Evolutionary conservation across 1,140 invertebrate species (phyloP).

Genomic region (Triops longicaudatus): DNA sequence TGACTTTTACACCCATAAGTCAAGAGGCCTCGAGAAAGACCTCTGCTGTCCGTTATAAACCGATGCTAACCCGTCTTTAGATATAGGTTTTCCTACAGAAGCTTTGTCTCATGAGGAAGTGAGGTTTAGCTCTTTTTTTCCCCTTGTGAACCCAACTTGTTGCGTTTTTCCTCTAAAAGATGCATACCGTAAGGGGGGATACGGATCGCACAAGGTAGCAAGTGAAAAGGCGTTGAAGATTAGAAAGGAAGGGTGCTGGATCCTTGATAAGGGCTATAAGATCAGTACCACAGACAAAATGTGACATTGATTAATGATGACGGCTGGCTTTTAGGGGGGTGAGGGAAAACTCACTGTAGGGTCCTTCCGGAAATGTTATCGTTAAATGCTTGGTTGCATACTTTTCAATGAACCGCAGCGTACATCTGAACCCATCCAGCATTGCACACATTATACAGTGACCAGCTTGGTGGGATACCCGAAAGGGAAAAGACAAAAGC

Average conservation of each 20-base stretch:
- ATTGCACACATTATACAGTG: not conserved
- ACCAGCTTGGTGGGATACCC: no score
- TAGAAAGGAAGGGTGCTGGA: not conserved
- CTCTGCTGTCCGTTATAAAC: not conserved
- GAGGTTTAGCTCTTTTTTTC: not conserved
- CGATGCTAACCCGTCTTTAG: not conserved
- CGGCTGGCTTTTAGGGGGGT: not conserved
- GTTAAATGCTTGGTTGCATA: not conserved
- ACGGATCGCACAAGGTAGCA: no score
- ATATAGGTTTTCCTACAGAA: not conserved
- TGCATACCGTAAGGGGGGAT: no score
- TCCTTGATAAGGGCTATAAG: not conserved
- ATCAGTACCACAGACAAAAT: not conserved
- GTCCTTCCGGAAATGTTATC: not conserved
- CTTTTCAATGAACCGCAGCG: not conserved
- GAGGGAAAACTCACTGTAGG: not conserved
- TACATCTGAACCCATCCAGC: not conserved
- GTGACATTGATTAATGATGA: constrained; percentile 8
- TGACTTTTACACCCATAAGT: not conserved
- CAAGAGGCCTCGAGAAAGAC: not conserved
- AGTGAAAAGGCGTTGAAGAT: no score
- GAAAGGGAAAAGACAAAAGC: no score
- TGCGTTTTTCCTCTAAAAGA: no score
- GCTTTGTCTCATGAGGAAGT: not conserved
- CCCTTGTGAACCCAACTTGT: no score